A percentile compares a stretch with the other conserved stretches of the same genome.
Conservation (phyloP, 2,113 vertebrate genomes). For the Gallinago media region DNA sequence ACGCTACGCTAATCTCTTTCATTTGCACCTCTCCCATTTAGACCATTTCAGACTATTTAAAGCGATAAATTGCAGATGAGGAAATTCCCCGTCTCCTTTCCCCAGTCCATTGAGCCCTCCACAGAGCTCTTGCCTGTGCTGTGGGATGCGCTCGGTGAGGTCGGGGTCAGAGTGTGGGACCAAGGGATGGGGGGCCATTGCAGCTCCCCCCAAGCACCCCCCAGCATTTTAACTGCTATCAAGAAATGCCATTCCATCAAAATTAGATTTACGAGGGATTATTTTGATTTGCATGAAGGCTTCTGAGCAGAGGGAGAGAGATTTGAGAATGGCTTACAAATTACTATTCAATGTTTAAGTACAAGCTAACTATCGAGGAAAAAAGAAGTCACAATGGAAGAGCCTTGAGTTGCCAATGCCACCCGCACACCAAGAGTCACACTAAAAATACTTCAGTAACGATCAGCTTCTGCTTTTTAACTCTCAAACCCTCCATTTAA, state of each 20-base stretch:
- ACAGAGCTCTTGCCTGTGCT: not conserved
- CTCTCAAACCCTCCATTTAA: conserved; percentile 15
- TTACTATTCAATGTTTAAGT: not conserved
- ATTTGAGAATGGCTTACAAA: not conserved
- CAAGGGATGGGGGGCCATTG: not conserved
- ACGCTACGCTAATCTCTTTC: not conserved
- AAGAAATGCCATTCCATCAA: not conserved
- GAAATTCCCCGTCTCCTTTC: not conserved
- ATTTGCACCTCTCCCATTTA: not conserved
- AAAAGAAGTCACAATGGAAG: not conserved
- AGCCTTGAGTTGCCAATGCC: not conserved
- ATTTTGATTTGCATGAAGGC: not conserved
- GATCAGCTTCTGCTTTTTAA: conserved; percentile 37
- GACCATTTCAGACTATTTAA: not conserved
- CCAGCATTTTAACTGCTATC: not conserved
- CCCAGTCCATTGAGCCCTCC: not conserved
- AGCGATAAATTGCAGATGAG: not conserved
- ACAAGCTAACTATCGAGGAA: not conserved
- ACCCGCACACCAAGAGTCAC: not conserved
- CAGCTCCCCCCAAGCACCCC: not conserved
- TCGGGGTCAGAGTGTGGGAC: too few species aligned
- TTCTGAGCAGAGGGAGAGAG: not conserved
- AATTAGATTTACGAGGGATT: not conserved
- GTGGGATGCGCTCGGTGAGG: not conserved
- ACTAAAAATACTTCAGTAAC: conserved; percentile 53